These are phyloP conservation scores for Sylvilagus bachmani DNA, from an alignment of 2,113 vertebrate genomes.

Conservation along the genomic window DNA sequence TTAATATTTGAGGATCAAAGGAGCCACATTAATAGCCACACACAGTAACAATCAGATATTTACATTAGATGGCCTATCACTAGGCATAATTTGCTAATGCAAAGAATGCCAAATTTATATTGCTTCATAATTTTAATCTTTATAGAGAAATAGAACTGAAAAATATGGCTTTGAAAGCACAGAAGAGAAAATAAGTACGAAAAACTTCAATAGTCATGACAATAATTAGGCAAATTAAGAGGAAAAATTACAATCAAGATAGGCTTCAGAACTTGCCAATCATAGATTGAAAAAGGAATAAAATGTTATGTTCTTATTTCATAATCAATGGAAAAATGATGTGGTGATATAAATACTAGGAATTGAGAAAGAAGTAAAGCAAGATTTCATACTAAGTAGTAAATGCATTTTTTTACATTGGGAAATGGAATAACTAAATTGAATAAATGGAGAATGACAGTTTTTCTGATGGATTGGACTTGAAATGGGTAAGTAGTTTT, in stretches of 20 bases:
- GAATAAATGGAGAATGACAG: no score
- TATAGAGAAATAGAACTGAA: neutral
- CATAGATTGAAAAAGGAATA: neutral
- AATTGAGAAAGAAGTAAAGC: neutral
- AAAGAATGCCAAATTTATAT: neutral
- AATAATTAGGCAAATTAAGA: neutral
- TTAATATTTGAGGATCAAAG: neutral
- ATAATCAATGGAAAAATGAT: neutral
- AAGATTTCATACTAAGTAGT: neutral
- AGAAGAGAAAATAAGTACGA: neutral
- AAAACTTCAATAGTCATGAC: no score
- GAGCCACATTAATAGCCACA: neutral
- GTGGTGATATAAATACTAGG: neutral
- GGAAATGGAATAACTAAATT: no score
- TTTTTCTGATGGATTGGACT: neutral
- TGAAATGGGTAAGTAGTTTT: neutral
- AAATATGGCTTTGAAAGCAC: neutral
- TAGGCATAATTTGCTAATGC: slow-evolving; percentile 11
- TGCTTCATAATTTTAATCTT: neutral
- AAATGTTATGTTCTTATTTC: neutral
- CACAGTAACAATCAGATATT: neutral
- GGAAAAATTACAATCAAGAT: neutral
- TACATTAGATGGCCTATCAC: neutral
- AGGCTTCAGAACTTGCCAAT: neutral
- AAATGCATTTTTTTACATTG: neutral